Evolutionary conservation across 2,113 vertebrate genomes (phyloP), one percentile per base, ranked within the genome.

Genomic region (Numenius arquata): DNA sequence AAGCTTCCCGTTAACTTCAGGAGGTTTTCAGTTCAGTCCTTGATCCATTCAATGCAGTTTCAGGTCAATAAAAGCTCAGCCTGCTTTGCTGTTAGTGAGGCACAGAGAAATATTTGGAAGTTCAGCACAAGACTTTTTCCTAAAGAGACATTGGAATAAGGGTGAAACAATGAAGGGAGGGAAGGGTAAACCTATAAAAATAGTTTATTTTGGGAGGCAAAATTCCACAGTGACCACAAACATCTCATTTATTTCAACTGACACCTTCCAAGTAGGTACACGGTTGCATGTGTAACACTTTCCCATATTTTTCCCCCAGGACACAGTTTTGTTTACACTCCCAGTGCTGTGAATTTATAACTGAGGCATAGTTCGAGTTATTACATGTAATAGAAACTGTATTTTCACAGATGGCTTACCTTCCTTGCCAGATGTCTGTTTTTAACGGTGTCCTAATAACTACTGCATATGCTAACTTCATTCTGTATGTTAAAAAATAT

Each of bases 361-460:
- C 76, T 95, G 95, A 81, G 88, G 88, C 66, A 85, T 83, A 55
- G 67, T 94, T 92, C 90, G 55, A 68, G 32, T 94, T 97, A 94
- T 90, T 94, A 48, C 58, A 92, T 70, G 74, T 81, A 94, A 92
- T 59, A 78, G 34, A 58, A 63, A 48, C 25, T 47, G 43, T 76
- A 78, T 95, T 96, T 96, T 95, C 95, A 95, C 90, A 97, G 94
- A 93, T 90, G 89, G 59, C 48, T 96, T 76, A 74, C 71, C 85
- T 96, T 65, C 59, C 67, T 72, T 88, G 38, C 88, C 89, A 97
- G 85, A 95, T 96, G 85, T 93, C 79, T 86, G 15, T 30, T 85
- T 96, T 95, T 94, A 56, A 90, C 59, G 20, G 32, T 45, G 47
- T 80, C 85, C 29, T 88, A 87, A 74, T 76, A 96, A 94, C 66